Percentiles rank a stretch among this genome's conserved stretches.
These are phyloP conservation scores for Idaea dimidiata DNA, from an alignment of 2,888 invertebrate genomes.

Conservation along the genomic window DNA sequence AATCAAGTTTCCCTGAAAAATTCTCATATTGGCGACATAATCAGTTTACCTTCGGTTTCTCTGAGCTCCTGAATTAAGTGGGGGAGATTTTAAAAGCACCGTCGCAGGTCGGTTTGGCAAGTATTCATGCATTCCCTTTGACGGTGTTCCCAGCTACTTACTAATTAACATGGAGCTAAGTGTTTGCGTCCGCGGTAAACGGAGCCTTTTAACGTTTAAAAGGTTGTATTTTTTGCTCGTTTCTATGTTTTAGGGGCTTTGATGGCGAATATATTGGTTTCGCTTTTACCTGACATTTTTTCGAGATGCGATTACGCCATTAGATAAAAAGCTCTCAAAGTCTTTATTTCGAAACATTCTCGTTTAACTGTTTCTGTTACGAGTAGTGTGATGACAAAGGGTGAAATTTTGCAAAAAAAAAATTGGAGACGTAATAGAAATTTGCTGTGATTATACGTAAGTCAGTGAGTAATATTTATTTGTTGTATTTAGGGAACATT, in stretches of 20 bases:
- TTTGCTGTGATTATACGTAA: slow-evolving; percentile 33
- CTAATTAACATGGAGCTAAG: slow-evolving; percentile 78
- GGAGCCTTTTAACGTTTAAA: slow-evolving; percentile 78
- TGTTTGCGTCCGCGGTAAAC: slow-evolving; percentile 80
- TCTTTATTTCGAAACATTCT: slow-evolving; percentile 25
- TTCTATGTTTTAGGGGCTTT: slow-evolving; percentile 71
- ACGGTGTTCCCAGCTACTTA: slow-evolving; percentile 76
- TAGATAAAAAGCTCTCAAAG: slow-evolving; percentile 43
- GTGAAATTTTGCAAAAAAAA: slow-evolving; percentile 2
- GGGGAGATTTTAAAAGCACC: slow-evolving; percentile 76
- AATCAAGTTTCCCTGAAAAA: slow-evolving; percentile 58
- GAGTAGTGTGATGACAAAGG: slow-evolving; percentile 6
- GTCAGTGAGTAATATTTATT: slow-evolving; percentile 66
- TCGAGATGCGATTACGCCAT: slow-evolving; percentile 59
- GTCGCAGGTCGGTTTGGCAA: slow-evolving; percentile 67
- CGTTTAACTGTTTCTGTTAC: slow-evolving; percentile 20
- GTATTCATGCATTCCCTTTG: slow-evolving; percentile 82
- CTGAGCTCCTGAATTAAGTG: slow-evolving; percentile 67
- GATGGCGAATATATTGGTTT: slow-evolving; percentile 68
- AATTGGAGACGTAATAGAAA: slow-evolving; percentile 20
- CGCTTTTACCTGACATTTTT: slow-evolving; percentile 65
- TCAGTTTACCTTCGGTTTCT: slow-evolving; percentile 76
- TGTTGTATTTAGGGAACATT: slow-evolving; percentile 57
- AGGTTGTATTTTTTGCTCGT: slow-evolving; percentile 63
- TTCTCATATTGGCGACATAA: slow-evolving; percentile 71